Evolutionary conservation across 2,797 vertebrate genomes (phyloP), one percentile per base, ranked within the genome.

Genomic region (Gobio occitaniae): DNA sequence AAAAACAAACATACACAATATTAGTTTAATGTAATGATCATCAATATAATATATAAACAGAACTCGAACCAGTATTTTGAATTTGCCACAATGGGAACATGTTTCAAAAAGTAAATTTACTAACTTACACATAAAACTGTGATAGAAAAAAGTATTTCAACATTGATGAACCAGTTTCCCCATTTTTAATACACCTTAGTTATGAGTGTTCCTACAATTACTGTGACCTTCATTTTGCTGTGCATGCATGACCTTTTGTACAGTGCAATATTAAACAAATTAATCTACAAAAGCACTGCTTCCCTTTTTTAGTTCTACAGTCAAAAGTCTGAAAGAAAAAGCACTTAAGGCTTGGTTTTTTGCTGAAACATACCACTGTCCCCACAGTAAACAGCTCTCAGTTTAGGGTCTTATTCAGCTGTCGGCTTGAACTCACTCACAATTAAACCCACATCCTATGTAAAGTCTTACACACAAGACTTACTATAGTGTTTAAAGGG

Each of bases 361-460:
- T 65, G 13, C 6, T 32, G 25, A 32, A 2, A 65, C 25, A 63
- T 5, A 65, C 25, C 25, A 29, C 61, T 2, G 13, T 29, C 59
- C n/a, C n/a, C n/a, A 25, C 59, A 29, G n/a, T 29, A 32, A 32
- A 65, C 25, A 3, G 12, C 61, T 65, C 61, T 32, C 25, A 65
- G 6, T 1, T 65, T 13, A 65, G n/a, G 25, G 25, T 25, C n/a
- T 29, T 15, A 25, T 29, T 9, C 12, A 29, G 25, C 12, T 13
- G 2, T 61, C 59, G 13, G 25, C 25, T 25, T 15, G 50, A 63
- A 32, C 13, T 32, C 21, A 25, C 59, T 29, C 3, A 16, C 21
- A 65, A 65, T 65, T 65, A 65, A 65, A 65, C 13, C 61, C 61
- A 65, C 61, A 65, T 65, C 61, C 25, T 65, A 15, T 32, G 61